Evolutionary conservation across 2,113 vertebrate species (phyloP), one percentile per base, ranked within the genome.

Genomic region (Tiliqua scincoides): DNA sequence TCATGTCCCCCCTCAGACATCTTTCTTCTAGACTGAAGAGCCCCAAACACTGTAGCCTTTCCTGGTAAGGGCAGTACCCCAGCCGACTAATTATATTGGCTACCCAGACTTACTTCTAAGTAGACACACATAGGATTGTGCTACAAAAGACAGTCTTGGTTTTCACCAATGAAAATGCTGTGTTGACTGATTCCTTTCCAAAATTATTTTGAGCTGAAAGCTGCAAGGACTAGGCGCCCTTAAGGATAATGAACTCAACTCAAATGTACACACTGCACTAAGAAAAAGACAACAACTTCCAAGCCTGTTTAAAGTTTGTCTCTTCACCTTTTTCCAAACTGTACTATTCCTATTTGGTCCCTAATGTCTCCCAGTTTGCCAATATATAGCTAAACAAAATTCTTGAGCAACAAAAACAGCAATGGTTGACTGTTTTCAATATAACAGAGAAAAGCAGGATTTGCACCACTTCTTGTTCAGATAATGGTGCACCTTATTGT

Each of bases 181-280:
- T 23, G 27, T 32, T 25, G 70, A 30, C 20, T 21, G n/a, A n/a
- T n/a, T n/a, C 32, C 48, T n/a, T 63, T 68, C 74, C 61, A 78
- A 78, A 54, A 57, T 74, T 0, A 0, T 62, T 32, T 14, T 84
- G 14, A n/a, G 3, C 30, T 3, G 75, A 75, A 70, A 74, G 35
- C 0, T 1, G 70, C 72, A 2, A 27, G 25, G 62, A 15, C 9
- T 1, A 65, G 71, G 8, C 0, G 1, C 1, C 12, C 2, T 32
- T 27, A 10, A 54, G 27, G 70, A 32, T 62, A 0, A 0, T 75
- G 17, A 17, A 14, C 68, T 65, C 27, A 17, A 14, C 68, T 65
- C 27, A 82, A 59, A 2, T 48, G 21, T n/a, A 73, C 0, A 0
- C n/a, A 87, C 54, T 89, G 80, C 65, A 27, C 27, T 75, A 35